phyloP scores from a whole-genome alignment of 2,113 vertebrate species.

The Atractosteus spatula region DNA sequence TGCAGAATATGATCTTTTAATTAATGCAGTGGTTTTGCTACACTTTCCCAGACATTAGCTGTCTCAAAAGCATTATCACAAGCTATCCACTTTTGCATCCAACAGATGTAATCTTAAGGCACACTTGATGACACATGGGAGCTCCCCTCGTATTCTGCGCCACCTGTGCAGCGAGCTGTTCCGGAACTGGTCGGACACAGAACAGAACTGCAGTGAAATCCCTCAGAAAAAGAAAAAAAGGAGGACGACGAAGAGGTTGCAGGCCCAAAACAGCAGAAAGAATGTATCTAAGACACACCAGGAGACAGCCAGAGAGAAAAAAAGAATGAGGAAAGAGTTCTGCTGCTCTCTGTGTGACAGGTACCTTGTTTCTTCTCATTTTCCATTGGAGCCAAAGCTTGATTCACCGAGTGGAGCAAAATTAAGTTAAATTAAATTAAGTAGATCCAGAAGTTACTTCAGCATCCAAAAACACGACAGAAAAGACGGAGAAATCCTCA shows the following conservation, averaged over 20 bases:
- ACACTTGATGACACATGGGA: background rate
- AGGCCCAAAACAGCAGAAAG: background rate
- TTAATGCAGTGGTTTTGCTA: no score
- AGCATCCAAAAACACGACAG: no score
- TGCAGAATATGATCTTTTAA: no score
- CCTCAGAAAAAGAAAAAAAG: slow-evolving; percentile 10
- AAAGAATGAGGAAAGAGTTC: slow-evolving; percentile 37
- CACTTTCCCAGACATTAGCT: no score
- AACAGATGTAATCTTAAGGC: no score
- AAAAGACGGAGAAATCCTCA: no score
- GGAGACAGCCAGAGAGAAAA: slow-evolving; percentile 9
- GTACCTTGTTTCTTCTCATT: slow-evolving; percentile 27
- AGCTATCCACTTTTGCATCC: no score
- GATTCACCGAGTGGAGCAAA: no score
- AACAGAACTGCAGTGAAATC: slow-evolving; percentile 21
- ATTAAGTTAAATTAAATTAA: no score
- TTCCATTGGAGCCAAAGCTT: background rate
- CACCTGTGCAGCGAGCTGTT: slow-evolving; percentile 12
- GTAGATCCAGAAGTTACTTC: no score
- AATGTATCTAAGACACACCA: slow-evolving; percentile 5
- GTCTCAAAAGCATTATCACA: no score
- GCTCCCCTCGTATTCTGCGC: slow-evolving; percentile 1
- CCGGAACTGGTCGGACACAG: slow-evolving; percentile 26
- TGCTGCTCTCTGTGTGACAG: slow-evolving; percentile 52
- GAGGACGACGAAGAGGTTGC: slow-evolving; percentile 23